Percentiles rank a stretch among this genome's conserved stretches.
phyloP scores from a whole-genome alignment of 1,140 invertebrate genomes.

The Trachymyrmex cornetzi region DNA sequence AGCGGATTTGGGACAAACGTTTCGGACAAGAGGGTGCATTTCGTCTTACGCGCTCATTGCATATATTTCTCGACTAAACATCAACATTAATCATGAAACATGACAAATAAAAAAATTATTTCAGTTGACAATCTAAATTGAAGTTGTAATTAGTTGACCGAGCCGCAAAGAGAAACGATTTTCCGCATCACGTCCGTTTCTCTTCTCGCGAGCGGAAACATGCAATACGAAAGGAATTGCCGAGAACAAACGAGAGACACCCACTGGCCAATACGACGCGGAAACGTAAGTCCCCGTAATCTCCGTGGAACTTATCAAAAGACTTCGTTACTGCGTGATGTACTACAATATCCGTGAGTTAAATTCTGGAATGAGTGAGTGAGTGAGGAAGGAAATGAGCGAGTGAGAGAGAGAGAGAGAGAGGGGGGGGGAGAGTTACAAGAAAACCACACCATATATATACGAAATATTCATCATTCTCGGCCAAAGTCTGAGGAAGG shows the following conservation, averaged over 20 bases:
- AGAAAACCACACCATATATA: conserved; percentile 11
- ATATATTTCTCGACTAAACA: background rate
- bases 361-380: conserved; percentile 28
- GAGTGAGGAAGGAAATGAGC: no score
- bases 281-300: conserved; percentile 14
- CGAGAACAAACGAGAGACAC: background rate
- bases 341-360: conserved; percentile 50
- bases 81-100: background rate
- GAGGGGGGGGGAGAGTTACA: background rate
- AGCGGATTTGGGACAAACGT: conserved; percentile 26
- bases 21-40: background rate
- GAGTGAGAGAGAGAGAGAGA: background rate
- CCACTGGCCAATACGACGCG: background rate
- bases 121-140: background rate
- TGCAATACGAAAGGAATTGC: background rate
- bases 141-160: conserved; percentile 15
- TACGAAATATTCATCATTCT: conserved; percentile 34
- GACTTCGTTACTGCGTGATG: conserved; percentile 42
- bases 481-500: conserved; percentile 21
- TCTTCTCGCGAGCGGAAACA: background rate
- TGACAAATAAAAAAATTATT: background rate
- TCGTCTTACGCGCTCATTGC: background rate
- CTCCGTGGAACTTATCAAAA: conserved; percentile 35
- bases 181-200: background rate
- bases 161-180: background rate